A percentile compares a stretch with the other conserved stretches of the same genome.
Evolutionary conservation across 1,140 invertebrate genomes (phyloP).

Genomic region (Plectus sambesii): DNA sequence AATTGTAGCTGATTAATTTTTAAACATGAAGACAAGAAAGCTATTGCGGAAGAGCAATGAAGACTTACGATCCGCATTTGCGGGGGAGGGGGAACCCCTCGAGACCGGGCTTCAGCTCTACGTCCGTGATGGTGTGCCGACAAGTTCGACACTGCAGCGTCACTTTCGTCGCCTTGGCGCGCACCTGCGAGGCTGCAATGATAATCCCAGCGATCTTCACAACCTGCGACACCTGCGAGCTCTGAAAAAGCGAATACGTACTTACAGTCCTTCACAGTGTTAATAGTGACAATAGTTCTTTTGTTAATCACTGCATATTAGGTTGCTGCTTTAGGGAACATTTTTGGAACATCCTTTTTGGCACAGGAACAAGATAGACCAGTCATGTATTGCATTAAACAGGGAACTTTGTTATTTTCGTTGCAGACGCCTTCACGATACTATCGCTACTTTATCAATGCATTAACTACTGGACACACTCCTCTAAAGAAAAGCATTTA

Average conservation of each 20-base stretch:
- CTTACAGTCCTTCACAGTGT: neutral
- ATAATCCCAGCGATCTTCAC: slow-evolving; percentile 93
- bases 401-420: too few species aligned
- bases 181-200: slow-evolving; percentile 79
- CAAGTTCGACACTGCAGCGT: slow-evolving; percentile 91
- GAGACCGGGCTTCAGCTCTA: slow-evolving; percentile 80
- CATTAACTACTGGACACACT: too few species aligned
- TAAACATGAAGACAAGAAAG: slow-evolving; percentile 43
- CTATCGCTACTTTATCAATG: too few species aligned
- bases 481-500: too few species aligned
- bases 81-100: slow-evolving; percentile 93
- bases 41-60: slow-evolving; percentile 58
- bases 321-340: too few species aligned
- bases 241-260: too few species aligned
- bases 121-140: slow-evolving; percentile 71
- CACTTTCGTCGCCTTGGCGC: slow-evolving; percentile 85
- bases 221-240: slow-evolving; percentile 76
- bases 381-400: too few species aligned
- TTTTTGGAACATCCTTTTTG: too few species aligned
- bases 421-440: too few species aligned
- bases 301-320: too few species aligned
- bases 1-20: slow-evolving; percentile 56
- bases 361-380: too few species aligned
- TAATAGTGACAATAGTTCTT: slow-evolving; percentile 2
- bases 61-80: slow-evolving; percentile 69